Percentiles rank a stretch among this genome's conserved stretches.
Conservation (phyloP, 1,140 invertebrate species). For the Druon quercuslanigerum region DNA sequence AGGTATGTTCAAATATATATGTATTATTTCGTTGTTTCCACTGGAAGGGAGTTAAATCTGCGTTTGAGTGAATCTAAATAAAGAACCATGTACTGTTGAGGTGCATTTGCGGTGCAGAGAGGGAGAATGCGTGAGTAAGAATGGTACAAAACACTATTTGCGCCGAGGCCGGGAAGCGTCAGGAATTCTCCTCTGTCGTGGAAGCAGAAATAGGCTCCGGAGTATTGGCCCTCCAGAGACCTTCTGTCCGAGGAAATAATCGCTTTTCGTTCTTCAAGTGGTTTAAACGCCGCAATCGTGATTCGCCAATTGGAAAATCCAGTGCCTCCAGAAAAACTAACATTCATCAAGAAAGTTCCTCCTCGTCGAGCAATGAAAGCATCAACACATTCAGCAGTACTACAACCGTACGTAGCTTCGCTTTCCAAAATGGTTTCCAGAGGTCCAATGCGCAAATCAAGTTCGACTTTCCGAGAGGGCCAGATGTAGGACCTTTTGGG, state of each 20-base stretch:
- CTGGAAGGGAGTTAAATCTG: conserved; percentile 55
- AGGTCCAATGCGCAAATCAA: conserved; percentile 38
- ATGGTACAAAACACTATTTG: conserved; percentile 64
- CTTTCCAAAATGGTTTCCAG: conserved; percentile 75
- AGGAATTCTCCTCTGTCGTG: conserved; percentile 34
- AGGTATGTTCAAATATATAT: too few relatives aligned
- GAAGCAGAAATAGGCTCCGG: conserved; percentile 49
- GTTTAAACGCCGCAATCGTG: conserved; percentile 59
- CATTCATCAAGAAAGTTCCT: conserved; percentile 33
- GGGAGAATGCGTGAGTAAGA: conserved; percentile 55
- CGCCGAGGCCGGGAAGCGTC: not conserved
- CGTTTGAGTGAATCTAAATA: conserved; percentile 62
- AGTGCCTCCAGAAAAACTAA: conserved; percentile 3
- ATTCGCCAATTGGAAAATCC: conserved; percentile 37
- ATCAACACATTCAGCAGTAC: conserved; percentile 80
- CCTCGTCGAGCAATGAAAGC: conserved; percentile 76
- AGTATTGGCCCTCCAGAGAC: conserved; percentile 26
- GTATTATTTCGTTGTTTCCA: too few relatives aligned
- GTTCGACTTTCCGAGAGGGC: conserved; percentile 62
- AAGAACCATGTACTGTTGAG: conserved; percentile 55
- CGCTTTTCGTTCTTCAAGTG: conserved; percentile 69
- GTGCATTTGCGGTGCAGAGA: conserved; percentile 18
- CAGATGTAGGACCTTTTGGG: conserved; percentile 77
- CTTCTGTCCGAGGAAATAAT: conserved; percentile 44
- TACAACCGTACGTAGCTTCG: conserved; percentile 83